phyloP scores from a whole-genome alignment of 2,797 vertebrate genomes.

The Pipistrellus pipistrellus region DNA sequence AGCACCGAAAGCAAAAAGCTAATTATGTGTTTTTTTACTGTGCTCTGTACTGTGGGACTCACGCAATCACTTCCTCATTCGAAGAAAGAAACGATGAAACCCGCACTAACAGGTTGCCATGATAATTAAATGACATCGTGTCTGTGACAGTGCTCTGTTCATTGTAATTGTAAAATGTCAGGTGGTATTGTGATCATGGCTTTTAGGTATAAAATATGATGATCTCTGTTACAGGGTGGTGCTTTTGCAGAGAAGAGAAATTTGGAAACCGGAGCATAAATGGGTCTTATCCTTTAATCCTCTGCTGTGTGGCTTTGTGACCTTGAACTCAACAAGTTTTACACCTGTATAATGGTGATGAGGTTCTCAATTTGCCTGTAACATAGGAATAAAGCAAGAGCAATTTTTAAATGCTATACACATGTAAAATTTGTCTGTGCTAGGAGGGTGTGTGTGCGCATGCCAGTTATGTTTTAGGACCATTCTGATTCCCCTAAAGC shows the following conservation, averaged over 20 bases:
- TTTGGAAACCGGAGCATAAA: not conserved
- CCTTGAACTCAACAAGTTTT: not conserved
- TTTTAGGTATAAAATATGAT: slow-evolving; percentile 31
- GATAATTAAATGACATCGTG: slow-evolving; percentile 44
- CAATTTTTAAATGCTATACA: not conserved
- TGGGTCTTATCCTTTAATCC: not conserved
- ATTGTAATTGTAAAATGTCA: slow-evolving; percentile 43
- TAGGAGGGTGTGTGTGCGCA: not conserved
- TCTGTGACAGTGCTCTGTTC: slow-evolving; percentile 34
- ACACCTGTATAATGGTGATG: not conserved
- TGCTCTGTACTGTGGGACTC: slow-evolving; percentile 4
- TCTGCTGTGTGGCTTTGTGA: not conserved
- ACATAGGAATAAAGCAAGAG: not conserved
- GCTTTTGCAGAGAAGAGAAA: not conserved
- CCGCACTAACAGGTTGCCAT: slow-evolving; percentile 55
- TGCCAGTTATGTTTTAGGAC: not conserved
- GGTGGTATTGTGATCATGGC: slow-evolving; percentile 1
- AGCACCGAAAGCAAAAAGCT: not conserved
- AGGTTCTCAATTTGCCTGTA: not conserved
- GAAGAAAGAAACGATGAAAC: slow-evolving; percentile 58
- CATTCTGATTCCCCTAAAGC: not conserved
- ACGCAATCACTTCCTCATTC: slow-evolving; percentile 31
- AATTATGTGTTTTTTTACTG: slow-evolving; percentile 51
- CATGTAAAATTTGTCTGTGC: not conserved
- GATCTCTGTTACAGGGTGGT: not conserved